phyloP scores from a whole-genome alignment of 2,888 invertebrate species.

The Stramonita haemastoma region DNA sequence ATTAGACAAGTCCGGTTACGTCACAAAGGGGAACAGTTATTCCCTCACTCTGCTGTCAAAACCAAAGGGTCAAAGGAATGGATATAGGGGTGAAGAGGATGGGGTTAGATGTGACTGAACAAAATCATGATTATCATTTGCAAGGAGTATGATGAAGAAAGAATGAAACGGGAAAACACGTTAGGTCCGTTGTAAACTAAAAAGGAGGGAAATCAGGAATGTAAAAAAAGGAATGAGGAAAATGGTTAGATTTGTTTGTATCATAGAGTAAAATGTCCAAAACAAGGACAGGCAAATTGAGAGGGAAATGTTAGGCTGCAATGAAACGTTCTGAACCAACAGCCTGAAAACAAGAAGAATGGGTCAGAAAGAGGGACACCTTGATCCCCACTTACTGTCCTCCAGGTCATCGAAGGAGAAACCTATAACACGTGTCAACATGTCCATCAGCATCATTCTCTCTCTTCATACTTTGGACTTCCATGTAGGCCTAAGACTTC shows the following conservation, averaged over 20 bases:
- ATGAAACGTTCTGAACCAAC: no score
- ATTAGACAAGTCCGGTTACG: neutral
- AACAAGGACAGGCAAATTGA: neutral
- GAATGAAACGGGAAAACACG: no score
- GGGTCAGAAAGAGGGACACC: neutral
- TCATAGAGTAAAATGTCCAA: neutral
- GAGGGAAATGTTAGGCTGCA: neutral
- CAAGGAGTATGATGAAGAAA: no score
- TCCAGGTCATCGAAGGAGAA: neutral
- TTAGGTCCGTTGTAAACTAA: no score
- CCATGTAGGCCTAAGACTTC: no score
- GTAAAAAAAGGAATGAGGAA: neutral
- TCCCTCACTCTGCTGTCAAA: no score
- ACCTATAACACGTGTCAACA: neutral
- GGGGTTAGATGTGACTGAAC: neutral
- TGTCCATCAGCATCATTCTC: neutral
- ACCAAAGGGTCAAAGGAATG: neutral
- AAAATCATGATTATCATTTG: no score
- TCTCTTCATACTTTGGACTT: no score
- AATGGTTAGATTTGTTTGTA: no score
- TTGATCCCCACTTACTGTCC: neutral
- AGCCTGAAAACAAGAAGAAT: no score
- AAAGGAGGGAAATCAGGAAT: neutral
- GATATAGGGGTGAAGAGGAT: neutral
- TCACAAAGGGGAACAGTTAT: neutral